Conservation (phyloP, 2,888 invertebrate genomes). For the Lasioglossum pauxillum region DNA sequence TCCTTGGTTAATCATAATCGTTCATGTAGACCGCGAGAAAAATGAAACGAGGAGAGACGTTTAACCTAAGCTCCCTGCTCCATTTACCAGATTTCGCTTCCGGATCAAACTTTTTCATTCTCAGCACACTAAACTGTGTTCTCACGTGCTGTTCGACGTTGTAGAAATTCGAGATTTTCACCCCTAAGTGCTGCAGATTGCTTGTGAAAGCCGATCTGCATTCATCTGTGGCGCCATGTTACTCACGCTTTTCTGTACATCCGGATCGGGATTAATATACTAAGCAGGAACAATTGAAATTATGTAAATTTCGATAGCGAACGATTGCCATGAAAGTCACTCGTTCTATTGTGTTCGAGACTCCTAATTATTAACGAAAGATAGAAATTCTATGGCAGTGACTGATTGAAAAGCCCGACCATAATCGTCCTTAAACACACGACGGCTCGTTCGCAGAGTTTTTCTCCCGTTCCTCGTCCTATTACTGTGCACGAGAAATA, state of each 20-base stretch:
- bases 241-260: background rate
- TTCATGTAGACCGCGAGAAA: slow-evolving; percentile 48
- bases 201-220: background rate
- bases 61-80: slow-evolving; percentile 29
- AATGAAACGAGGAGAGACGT: slow-evolving; percentile 29
- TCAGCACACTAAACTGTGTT: background rate
- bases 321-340: background rate
- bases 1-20: slow-evolving; percentile 51
- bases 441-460: background rate
- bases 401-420: background rate
- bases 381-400: background rate
- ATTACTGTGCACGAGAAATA: background rate
- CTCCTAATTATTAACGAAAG: background rate
- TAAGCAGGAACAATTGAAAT: background rate
- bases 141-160: background rate
- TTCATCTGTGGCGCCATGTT: background rate
- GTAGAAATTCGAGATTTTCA: background rate
- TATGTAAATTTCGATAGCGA: background rate
- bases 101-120: slow-evolving; percentile 13
- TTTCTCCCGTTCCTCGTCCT: background rate
- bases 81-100: slow-evolving; percentile 24
- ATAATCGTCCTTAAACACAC: background rate
- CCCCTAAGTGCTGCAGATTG: background rate
- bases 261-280: background rate
- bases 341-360: background rate